Conservation (phyloP, 2,888 invertebrate species). For the Teleogryllus oceanicus region DNA sequence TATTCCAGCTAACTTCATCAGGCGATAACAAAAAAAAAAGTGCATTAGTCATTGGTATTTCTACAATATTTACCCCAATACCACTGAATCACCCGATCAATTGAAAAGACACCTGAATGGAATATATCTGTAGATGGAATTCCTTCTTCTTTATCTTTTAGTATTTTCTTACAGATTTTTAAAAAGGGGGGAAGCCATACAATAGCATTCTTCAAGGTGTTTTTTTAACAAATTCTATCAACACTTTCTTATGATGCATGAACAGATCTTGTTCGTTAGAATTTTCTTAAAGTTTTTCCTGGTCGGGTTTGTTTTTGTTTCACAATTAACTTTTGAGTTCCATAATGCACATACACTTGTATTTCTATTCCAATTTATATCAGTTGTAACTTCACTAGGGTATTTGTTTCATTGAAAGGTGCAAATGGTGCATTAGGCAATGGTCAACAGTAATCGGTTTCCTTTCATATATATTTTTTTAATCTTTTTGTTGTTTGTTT, state of each 20-base stretch:
- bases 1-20: background rate
- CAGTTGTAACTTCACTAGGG: constrained; percentile 18
- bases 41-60: background rate
- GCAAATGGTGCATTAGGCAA: constrained; percentile 18
- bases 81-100: constrained; percentile 4
- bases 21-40: background rate
- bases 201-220: background rate
- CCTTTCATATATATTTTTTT: background rate
- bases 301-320: background rate
- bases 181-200: background rate
- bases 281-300: background rate
- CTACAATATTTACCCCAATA: constrained; percentile 18
- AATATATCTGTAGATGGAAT: constrained; percentile 18
- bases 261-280: background rate
- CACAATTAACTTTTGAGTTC: background rate
- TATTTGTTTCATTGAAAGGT: constrained; percentile 6
- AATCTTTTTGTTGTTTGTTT: background rate
- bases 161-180: background rate
- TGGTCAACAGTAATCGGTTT: background rate
- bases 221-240: background rate
- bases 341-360: background rate
- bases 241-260: background rate
- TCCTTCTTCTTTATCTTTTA: constrained; percentile 1
- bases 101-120: background rate
- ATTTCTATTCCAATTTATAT: background rate